These are phyloP conservation scores for Dilophus febrilis DNA, from an alignment of 2,888 invertebrate species.

Conservation along the genomic window DNA sequence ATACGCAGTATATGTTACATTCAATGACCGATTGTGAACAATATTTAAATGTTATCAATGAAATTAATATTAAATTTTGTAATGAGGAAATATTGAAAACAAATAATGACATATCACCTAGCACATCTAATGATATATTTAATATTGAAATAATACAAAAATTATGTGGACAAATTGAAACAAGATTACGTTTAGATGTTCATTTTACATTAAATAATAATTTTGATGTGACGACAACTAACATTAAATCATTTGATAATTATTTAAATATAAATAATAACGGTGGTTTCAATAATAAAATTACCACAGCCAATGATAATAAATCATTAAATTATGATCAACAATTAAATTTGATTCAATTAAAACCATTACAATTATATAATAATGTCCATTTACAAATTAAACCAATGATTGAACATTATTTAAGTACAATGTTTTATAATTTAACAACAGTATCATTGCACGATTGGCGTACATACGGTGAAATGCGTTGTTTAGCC, in stretches of 20 bases:
- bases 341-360: conserved; percentile 33
- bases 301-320: no score
- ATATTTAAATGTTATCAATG: neutral
- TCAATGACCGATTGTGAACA: conserved; percentile 30
- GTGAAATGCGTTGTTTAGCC: conserved; percentile 90
- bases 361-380: conserved; percentile 37
- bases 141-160: conserved; percentile 45
- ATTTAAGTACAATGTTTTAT: conserved; percentile 88
- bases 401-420: conserved; percentile 54
- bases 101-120: conserved; percentile 20
- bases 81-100: conserved; percentile 1
- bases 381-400: neutral
- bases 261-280: no score
- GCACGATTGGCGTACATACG: conserved; percentile 95
- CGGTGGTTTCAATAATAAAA: no score
- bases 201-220: conserved; percentile 55
- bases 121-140: no score
- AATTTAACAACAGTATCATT: conserved; percentile 93
- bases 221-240: conserved; percentile 20
- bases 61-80: neutral
- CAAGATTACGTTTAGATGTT: conserved; percentile 77
- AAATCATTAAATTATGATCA: conserved; percentile 41
- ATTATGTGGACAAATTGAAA: conserved; percentile 77
- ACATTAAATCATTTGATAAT: neutral
- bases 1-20: conserved; percentile 32